Evolutionary conservation across 2,113 vertebrate genomes (phyloP).

Genomic region (Falco punctatus): DNA sequence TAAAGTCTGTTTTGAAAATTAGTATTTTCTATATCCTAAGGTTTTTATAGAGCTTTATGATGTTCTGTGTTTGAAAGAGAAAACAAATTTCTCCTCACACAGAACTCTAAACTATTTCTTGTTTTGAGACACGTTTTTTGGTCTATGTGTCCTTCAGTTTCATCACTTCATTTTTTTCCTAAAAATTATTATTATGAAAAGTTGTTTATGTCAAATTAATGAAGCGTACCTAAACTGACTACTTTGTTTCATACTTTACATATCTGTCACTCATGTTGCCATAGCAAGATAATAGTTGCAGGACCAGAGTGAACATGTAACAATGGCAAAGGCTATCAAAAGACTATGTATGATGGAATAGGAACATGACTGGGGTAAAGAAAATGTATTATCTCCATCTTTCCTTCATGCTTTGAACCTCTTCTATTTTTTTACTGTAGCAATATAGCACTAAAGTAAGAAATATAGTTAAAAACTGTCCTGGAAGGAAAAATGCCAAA

Average conservation of each 20-base stretch:
- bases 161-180: not conserved
- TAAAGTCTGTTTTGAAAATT: not conserved
- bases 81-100: not conserved
- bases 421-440: not conserved
- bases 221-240: not conserved
- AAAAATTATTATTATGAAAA: not conserved
- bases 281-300: not conserved
- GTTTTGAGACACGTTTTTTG: not conserved
- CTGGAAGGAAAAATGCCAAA: not conserved
- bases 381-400: not conserved
- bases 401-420: not conserved
- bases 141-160: not conserved
- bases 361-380: not conserved
- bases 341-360: not conserved
- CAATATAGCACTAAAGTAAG: not conserved
- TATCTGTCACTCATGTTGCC: not conserved
- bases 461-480: not conserved
- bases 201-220: not conserved
- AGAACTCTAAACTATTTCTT: not conserved
- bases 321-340: not conserved
- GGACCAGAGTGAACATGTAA: not conserved
- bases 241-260: not conserved
- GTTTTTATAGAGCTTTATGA: not conserved
- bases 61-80: not conserved
- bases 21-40: accelerated